phyloP scores from a whole-genome alignment of 2,113 vertebrate genomes.

The Syngnathus typhle region DNA sequence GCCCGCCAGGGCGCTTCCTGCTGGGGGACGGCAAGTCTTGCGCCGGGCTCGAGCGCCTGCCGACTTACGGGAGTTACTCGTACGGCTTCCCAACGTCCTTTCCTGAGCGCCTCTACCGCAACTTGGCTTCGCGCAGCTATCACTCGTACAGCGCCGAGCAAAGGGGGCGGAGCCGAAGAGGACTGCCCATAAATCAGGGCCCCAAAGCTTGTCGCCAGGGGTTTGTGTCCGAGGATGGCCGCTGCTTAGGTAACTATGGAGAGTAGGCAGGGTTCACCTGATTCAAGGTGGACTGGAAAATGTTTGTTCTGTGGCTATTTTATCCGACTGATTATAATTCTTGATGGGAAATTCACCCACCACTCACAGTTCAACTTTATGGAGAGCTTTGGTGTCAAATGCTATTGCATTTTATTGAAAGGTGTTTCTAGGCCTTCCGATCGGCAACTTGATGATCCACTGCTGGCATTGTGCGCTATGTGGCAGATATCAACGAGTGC shows the following conservation, averaged over 20 bases:
- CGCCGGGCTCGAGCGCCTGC: conserved; percentile 88
- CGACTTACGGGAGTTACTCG: conserved; percentile 75
- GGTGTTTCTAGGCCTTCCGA: background rate
- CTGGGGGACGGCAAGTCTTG: conserved; percentile 96
- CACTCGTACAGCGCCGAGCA: conserved; percentile 79
- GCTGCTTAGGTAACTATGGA: conserved; percentile 89
- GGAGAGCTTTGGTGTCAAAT: background rate
- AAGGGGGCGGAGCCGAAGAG: conserved; percentile 66
- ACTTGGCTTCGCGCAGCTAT: conserved; percentile 85
- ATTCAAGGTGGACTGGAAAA: background rate
- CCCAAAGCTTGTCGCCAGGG: conserved; percentile 76
- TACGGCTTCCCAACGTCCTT: conserved; percentile 81
- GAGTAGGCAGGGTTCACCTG: conserved; percentile 46
- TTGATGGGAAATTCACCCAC: background rate
- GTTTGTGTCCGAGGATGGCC: conserved; percentile 76
- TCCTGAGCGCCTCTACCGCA: conserved; percentile 80
- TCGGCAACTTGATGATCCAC: background rate
- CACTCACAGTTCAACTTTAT: background rate
- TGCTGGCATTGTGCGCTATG: background rate
- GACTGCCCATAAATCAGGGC: conserved; percentile 7
- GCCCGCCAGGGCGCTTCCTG: conserved; percentile 85
- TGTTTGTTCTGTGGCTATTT: background rate
- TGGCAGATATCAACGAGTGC: conserved; percentile 93
- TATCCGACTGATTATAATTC: background rate
- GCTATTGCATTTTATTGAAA: background rate